Conservation (phyloP, 2,888 invertebrate genomes). For the Heliconius sara region DNA sequence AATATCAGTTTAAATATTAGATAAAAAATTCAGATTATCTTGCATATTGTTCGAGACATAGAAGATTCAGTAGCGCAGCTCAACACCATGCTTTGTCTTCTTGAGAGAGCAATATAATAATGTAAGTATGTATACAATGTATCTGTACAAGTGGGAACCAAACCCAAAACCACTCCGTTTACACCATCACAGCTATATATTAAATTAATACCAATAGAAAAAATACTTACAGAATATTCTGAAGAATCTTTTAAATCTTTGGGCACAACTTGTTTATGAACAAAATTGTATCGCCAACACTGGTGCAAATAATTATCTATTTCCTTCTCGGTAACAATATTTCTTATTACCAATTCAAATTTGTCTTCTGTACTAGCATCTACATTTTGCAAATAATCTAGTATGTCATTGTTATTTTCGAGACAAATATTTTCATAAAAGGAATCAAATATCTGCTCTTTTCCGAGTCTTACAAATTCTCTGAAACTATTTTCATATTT, state of each 20-base stretch:
- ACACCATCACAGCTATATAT: background rate
- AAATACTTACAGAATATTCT: conserved; percentile 48
- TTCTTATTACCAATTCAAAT: conserved; percentile 67
- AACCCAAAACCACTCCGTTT: background rate
- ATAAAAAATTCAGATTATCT: too few species aligned
- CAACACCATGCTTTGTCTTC: too few species aligned
- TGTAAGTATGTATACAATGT: too few species aligned
- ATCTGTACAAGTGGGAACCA: too few species aligned
- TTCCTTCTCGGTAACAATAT: conserved; percentile 67
- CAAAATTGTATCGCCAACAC: conserved; percentile 74
- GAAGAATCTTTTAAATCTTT: conserved; percentile 56
- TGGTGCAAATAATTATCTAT: conserved; percentile 73
- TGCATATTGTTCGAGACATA: too few species aligned
- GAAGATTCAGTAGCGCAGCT: too few species aligned
- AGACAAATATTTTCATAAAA: conserved; percentile 58
- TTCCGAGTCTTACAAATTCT: conserved; percentile 72
- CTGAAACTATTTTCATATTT: conserved; percentile 71
- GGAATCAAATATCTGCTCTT: conserved; percentile 71
- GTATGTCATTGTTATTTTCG: conserved; percentile 57
- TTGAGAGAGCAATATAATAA: too few species aligned
- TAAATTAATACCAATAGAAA: background rate
- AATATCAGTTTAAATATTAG: too few species aligned
- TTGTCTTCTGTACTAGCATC: conserved; percentile 76
- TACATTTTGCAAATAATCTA: conserved; percentile 67
- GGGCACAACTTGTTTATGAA: conserved; percentile 61